Evolutionary conservation across 2,888 invertebrate species (phyloP).

Genomic region (Tetramorium bicarinatum): DNA sequence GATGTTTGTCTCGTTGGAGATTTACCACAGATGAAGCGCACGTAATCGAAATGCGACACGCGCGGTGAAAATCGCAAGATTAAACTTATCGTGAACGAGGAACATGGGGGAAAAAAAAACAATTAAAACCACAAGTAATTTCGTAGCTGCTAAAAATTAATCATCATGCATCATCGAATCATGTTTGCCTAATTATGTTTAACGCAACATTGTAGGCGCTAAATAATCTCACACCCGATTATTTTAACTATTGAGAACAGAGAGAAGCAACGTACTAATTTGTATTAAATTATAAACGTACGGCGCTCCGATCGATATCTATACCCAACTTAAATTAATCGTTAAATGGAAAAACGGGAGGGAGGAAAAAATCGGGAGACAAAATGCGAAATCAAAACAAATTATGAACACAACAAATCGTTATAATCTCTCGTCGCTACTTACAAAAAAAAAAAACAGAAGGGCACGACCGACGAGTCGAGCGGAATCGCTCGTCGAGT

Average conservation of each 20-base stretch:
- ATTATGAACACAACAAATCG: slow-evolving; percentile 60
- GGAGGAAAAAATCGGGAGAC: background rate
- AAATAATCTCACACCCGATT: background rate
- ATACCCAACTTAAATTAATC: background rate
- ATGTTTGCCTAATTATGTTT: background rate
- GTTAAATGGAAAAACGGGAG: background rate
- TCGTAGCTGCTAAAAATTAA: background rate
- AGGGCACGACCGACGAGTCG: background rate
- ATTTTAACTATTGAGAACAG: background rate
- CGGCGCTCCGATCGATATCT: background rate
- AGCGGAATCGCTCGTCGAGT: slow-evolving; percentile 4
- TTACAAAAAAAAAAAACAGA: slow-evolving; percentile 38
- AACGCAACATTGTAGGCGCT: background rate
- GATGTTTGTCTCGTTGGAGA: slow-evolving; percentile 34
- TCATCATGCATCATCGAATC: slow-evolving; percentile 14
- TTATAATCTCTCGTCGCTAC: slow-evolving; percentile 48
- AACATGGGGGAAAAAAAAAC: background rate
- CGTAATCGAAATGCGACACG: slow-evolving; percentile 25
- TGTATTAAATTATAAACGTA: background rate
- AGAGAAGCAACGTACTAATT: background rate
- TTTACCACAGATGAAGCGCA: slow-evolving; percentile 18
- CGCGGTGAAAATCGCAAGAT: background rate
- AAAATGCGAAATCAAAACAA: slow-evolving; percentile 36
- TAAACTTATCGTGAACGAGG: background rate
- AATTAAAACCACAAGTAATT: background rate